Evolutionary conservation across 37 sponge, comb jelly and placozoan species (phyloP).

Genomic region (Spongilla lacustris): DNA sequence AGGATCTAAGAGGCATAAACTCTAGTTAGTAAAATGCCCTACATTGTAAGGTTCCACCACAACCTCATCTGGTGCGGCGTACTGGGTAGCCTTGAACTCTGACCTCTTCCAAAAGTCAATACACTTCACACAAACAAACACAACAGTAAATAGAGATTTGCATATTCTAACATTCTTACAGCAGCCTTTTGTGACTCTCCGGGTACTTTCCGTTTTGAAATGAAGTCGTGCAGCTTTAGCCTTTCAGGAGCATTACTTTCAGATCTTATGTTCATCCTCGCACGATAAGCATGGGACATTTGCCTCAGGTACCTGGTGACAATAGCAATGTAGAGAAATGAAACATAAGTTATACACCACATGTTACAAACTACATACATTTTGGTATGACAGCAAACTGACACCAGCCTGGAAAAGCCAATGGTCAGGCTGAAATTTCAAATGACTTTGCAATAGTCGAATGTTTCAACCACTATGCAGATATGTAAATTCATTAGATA

Average conservation of each 20-base stretch:
- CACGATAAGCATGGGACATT: slow-evolving; percentile 27
- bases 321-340: neutral
- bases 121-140: neutral
- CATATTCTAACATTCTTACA: neutral
- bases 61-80: neutral
- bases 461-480: too few species aligned
- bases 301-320: slow-evolving; percentile 2
- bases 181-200: neutral
- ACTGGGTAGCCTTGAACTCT: neutral
- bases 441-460: too few species aligned
- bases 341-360: too few species aligned
- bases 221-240: slow-evolving; percentile 26
- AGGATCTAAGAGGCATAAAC: neutral
- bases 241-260: slow-evolving; percentile 12
- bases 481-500: too few species aligned
- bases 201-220: neutral
- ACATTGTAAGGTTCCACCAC: neutral
- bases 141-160: neutral
- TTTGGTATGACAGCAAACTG: too few species aligned
- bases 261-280: neutral
- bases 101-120: slow-evolving; percentile 12
- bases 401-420: too few species aligned
- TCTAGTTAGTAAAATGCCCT: neutral
- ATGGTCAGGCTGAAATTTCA: too few species aligned
- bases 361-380: too few species aligned